These are phyloP conservation scores for Steromphala cineraria DNA, from an alignment of 2,888 invertebrate genomes.

Conservation along the genomic window DNA sequence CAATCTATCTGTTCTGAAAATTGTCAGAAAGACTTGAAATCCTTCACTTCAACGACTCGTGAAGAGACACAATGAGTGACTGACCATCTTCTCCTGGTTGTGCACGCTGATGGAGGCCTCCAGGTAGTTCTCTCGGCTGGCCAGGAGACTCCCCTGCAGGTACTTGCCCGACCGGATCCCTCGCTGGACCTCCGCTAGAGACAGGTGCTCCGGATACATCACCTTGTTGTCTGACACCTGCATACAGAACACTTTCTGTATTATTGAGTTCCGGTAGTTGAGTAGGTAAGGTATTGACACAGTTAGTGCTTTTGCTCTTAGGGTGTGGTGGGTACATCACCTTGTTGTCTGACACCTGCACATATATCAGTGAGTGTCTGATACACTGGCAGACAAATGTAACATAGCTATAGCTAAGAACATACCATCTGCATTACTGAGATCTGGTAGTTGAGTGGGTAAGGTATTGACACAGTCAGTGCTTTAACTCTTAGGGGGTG, in stretches of 20 bases:
- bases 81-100: slow-evolving; percentile 86
- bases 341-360: slow-evolving; percentile 17
- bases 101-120: slow-evolving; percentile 92
- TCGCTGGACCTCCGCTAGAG: slow-evolving; percentile 84
- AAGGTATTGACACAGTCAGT: no score
- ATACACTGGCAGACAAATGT: no score
- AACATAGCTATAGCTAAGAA: no score
- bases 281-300: no score
- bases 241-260: neutral
- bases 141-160: slow-evolving; percentile 83
- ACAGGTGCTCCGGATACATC: slow-evolving; percentile 85
- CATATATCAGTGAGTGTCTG: no score
- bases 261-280: no score
- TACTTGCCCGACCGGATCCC: slow-evolving; percentile 87
- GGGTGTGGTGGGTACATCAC: slow-evolving; percentile 83
- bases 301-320: no score
- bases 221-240: slow-evolving; percentile 29
- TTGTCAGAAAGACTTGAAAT: no score
- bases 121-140: slow-evolving; percentile 93
- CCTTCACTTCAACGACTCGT: no score
- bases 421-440: neutral
- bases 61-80: slow-evolving; percentile 59
- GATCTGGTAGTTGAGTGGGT: no score
- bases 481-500: no score
- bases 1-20: no score